Evolutionary conservation across 2,113 vertebrate genomes (phyloP).

Genomic region (Corythaeola cristata): DNA sequence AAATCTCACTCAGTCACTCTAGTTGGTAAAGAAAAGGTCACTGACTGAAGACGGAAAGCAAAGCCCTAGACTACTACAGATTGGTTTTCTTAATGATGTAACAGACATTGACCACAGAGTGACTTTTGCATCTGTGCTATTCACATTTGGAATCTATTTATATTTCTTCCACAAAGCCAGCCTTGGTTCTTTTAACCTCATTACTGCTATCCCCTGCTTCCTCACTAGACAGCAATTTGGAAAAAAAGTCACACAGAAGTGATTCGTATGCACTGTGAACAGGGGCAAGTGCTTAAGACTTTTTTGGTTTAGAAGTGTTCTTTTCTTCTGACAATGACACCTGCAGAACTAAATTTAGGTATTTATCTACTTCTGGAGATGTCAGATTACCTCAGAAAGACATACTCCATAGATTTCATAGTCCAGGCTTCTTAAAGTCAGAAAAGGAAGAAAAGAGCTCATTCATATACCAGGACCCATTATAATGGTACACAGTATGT

Average conservation of each 20-base stretch:
- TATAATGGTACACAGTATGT: neutral
- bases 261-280: neutral
- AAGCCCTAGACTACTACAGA: neutral
- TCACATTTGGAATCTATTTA: neutral
- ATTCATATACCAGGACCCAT: neutral
- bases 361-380: neutral
- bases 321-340: neutral
- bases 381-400: neutral
- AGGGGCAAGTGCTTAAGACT: neutral
- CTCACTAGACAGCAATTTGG: neutral
- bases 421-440: neutral
- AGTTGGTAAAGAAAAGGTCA: slow-evolving; percentile 1
- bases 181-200: slow-evolving; percentile 1
- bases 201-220: neutral
- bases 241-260: neutral
- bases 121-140: neutral
- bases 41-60: neutral
- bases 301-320: neutral
- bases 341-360: neutral
- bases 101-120: neutral
- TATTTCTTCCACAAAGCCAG: neutral
- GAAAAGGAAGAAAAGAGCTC: neutral
- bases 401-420: neutral
- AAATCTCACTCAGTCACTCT: neutral
- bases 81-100: neutral